Percentiles rank a stretch among this genome's conserved stretches.
phyloP scores from a whole-genome alignment of 2,113 vertebrate species.

The Myocastor coypus region DNA sequence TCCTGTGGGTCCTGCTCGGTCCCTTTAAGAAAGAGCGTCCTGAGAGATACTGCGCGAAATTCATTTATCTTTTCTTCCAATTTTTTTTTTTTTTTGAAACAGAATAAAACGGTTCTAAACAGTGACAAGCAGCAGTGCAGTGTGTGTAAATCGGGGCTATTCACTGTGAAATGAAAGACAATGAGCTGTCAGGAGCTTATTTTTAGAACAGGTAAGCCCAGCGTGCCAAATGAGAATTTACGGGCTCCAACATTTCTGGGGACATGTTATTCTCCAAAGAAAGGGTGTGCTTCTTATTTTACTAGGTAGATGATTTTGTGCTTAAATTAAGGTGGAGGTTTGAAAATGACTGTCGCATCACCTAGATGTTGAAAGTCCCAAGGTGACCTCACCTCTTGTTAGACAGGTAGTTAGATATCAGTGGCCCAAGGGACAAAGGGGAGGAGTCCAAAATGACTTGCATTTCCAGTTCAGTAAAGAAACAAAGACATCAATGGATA shows the following conservation, averaged over 20 bases:
- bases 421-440: background rate
- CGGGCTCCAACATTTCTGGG: background rate
- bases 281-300: constrained; percentile 9
- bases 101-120: background rate
- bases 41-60: background rate
- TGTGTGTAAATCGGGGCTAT: background rate
- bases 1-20: background rate
- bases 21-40: background rate
- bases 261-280: constrained; percentile 12
- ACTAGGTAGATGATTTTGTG: background rate
- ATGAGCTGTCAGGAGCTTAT: background rate
- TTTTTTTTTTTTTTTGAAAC: background rate
- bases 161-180: background rate
- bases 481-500: background rate
- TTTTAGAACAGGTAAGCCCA: background rate
- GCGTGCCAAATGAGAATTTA: background rate
- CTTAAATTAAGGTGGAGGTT: background rate
- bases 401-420: background rate
- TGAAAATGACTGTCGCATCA: background rate
- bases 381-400: background rate
- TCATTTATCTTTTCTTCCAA: background rate
- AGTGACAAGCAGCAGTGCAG: background rate
- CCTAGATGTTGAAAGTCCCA: background rate
- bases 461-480: background rate
- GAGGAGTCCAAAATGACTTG: background rate